These are phyloP conservation scores for Hipposideros larvatus DNA, from an alignment of 2,797 vertebrate genomes.

Conservation along the genomic window DNA sequence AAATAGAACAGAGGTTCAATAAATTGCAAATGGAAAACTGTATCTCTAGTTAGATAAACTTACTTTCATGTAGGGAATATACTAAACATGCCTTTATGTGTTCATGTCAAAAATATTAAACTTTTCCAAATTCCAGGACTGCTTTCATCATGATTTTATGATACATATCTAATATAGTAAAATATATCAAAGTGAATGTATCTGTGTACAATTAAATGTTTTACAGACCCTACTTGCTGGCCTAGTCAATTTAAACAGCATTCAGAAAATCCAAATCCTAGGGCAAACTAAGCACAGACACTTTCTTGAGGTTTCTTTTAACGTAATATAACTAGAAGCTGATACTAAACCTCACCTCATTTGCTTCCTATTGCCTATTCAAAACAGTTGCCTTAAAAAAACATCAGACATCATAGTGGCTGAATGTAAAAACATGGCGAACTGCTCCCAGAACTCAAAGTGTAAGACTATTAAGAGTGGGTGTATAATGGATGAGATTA, in stretches of 20 bases:
- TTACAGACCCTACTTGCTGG: neutral
- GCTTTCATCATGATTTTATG: constrained; percentile 32
- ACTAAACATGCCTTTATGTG: neutral
- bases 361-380: constrained; percentile 26
- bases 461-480: neutral
- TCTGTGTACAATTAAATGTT: neutral
- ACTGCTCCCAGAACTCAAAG: neutral
- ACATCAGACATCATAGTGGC: neutral
- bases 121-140: neutral
- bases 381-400: constrained; percentile 32
- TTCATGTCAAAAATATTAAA: constrained; percentile 28
- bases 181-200: neutral
- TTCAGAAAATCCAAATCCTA: constrained; percentile 27
- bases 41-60: neutral
- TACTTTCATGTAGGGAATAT: neutral
- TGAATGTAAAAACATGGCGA: neutral
- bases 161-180: constrained; percentile 4
- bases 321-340: neutral
- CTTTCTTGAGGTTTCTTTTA: constrained; percentile 45
- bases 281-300: neutral
- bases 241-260: constrained; percentile 19
- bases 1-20: constrained; percentile 21
- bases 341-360: constrained; percentile 20
- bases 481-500: constrained; percentile 5
- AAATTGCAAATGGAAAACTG: constrained; percentile 25